phyloP scores from a whole-genome alignment of 2,113 vertebrate species.

The Tricholaema leucomelas region DNA sequence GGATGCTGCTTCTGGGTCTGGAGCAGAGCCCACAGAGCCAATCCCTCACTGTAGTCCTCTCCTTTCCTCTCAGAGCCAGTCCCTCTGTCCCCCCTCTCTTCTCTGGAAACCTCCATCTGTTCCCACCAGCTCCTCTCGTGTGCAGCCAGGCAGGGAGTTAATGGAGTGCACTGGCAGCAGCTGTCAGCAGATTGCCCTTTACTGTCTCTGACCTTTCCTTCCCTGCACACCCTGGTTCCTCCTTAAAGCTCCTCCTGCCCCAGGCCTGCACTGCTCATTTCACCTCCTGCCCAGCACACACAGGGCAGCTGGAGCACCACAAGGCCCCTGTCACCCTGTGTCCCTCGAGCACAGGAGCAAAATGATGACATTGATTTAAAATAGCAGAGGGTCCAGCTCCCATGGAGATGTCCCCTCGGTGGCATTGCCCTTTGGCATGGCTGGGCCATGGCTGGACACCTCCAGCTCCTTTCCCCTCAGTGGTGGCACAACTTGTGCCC shows the following conservation, averaged over 20 bases:
- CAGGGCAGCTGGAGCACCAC: not conserved
- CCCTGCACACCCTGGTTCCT: not conserved
- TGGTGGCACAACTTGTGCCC: not conserved
- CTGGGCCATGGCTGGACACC: accelerated
- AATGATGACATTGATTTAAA: not conserved
- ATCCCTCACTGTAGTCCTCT: accelerated
- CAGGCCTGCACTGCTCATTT: not conserved
- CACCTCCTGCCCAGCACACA: accelerated
- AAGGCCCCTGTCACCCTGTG: accelerated
- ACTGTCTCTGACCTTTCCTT: not conserved
- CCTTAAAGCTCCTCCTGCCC: not conserved
- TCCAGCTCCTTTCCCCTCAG: not conserved
- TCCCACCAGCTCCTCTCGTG: not conserved
- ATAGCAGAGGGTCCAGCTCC: not conserved
- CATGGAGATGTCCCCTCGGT: accelerated
- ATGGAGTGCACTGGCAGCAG: not conserved
- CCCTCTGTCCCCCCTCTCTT: not conserved
- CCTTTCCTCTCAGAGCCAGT: not conserved
- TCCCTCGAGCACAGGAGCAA: accelerated
- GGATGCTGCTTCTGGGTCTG: not conserved
- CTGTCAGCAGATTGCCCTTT: slow-evolving; percentile 26
- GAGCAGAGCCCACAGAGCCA: not conserved
- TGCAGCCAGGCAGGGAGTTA: not conserved
- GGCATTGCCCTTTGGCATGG: accelerated
- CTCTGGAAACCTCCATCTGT: slow-evolving; percentile 6